Conservation (phyloP, 2,113 vertebrate species). For the Lethenteron camtschaticum region DNA sequence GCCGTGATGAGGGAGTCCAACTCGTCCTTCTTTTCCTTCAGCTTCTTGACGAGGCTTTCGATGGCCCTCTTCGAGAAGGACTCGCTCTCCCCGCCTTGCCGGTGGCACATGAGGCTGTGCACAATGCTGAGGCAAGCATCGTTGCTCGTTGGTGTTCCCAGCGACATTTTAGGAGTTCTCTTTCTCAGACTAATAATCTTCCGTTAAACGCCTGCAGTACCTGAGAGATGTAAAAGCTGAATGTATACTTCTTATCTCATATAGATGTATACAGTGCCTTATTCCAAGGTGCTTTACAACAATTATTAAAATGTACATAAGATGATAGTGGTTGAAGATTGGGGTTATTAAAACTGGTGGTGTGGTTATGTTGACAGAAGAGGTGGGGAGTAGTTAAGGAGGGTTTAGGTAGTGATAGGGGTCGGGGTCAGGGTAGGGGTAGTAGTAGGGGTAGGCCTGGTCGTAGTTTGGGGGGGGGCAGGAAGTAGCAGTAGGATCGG, state of each 20-base stretch:
- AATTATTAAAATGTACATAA: no score
- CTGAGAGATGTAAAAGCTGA: no score
- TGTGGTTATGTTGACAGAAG: no score
- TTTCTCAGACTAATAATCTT: neutral
- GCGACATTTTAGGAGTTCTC: constrained; percentile 13
- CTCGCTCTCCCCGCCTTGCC: constrained; percentile 43
- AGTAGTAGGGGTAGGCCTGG: neutral
- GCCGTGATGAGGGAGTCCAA: constrained; percentile 41
- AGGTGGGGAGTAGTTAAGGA: no score
- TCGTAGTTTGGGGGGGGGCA: neutral
- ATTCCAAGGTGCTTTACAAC: no score
- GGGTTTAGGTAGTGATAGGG: neutral
- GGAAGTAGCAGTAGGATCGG: neutral
- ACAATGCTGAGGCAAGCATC: constrained; percentile 46
- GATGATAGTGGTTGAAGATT: no score
- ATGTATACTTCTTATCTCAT: no score
- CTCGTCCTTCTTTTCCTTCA: constrained; percentile 43
- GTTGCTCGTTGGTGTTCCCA: constrained; percentile 31
- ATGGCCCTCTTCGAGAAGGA: constrained; percentile 40
- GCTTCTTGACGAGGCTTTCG: constrained; percentile 33
- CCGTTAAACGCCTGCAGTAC: no score
- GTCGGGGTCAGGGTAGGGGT: neutral
- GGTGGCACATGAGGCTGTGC: constrained; percentile 51
- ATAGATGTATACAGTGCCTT: no score
- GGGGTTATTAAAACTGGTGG: no score